Base-by-base conservation (phyloP, 1,140 invertebrate genomes). In the Belonocnema kinseyi region DNA sequence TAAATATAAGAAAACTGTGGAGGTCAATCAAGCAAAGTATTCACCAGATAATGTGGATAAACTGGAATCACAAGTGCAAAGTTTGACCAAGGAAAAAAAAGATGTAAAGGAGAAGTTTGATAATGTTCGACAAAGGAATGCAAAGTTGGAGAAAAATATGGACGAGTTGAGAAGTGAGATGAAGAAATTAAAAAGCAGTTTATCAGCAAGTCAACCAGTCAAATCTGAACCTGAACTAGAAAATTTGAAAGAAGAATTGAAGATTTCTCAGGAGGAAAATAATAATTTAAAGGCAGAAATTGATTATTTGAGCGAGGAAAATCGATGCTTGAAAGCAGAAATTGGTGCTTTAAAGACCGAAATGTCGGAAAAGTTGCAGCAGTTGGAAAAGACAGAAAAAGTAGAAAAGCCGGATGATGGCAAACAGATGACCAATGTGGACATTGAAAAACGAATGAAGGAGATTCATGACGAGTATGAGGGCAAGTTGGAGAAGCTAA, bases 401-500 rank as follows among this genome's bases (percentile, higher is more conserved):
- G 19, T 12, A 19, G 74, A 12, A 40, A 72, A 54, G 11, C 26
- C 13, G 78, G 70, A 76, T 26, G 58, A 83, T 76, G 61, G 80
- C 21, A 12, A 75, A 66, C 70, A 73, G 10, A 80, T 72, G 7
- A 81, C 82, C 2, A 75, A 85, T 73, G 77, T 77, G 21, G 80
- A 85, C 12, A 77, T 86, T 17, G 84, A 89, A 8, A 76, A 50
- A 46, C 82, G 83, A 16, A 52, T 90, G 46, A 87, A 88, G 71
- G 85, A 89, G 5, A 77, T 91, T 61, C 85, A 90, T 74, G 78
- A 79, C 58, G 86, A 90, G 76, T 92, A 91, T 78, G 88, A 85
- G 71, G 17, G 77, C 10, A 91, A 91, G 75, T 78, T 91, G n/a
- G 88, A 90, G 74, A 86, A 87, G 61, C 82, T 91, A 54, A 92